phyloP scores from a whole-genome alignment of 1,140 invertebrate species.

The Lepidurus arcticus region DNA sequence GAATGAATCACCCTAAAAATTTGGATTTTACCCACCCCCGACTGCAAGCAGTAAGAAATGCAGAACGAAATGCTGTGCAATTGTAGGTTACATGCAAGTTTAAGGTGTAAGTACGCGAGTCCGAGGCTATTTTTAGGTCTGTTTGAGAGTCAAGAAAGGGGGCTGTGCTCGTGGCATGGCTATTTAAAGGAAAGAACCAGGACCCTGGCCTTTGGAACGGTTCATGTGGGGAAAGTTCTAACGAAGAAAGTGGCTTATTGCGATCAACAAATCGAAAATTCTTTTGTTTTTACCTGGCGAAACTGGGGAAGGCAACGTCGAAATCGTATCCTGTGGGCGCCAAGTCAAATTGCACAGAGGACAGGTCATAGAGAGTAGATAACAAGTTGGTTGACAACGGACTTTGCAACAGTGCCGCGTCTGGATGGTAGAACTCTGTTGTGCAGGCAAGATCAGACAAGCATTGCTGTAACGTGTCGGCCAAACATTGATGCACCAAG shows the following conservation, averaged over 20 bases:
- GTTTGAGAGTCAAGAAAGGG: background rate
- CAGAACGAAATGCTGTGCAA: background rate
- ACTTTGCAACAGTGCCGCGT: slow-evolving; percentile 24
- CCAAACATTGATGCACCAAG: slow-evolving; percentile 47
- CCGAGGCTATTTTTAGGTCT: background rate
- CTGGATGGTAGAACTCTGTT: slow-evolving; percentile 29
- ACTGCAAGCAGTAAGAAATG: background rate
- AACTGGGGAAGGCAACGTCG: slow-evolving; percentile 48
- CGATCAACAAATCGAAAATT: background rate
- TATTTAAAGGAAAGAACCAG: background rate
- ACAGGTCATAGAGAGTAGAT: slow-evolving; percentile 46
- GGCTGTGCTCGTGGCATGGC: background rate
- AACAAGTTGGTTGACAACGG: slow-evolving; percentile 27
- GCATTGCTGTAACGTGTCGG: slow-evolving; percentile 48
- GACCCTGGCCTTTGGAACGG: background rate
- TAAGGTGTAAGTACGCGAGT: background rate
- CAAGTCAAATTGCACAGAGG: slow-evolving; percentile 49
- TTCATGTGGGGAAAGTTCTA: background rate
- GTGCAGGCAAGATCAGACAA: slow-evolving; percentile 43
- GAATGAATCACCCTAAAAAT: no score
- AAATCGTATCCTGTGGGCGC: slow-evolving; percentile 46
- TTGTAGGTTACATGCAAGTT: background rate
- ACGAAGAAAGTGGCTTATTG: background rate
- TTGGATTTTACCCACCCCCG: no score
- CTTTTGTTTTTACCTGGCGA: slow-evolving; percentile 43